Conservation (phyloP, 2,888 invertebrate genomes). For the Pterostichus madidus region DNA sequence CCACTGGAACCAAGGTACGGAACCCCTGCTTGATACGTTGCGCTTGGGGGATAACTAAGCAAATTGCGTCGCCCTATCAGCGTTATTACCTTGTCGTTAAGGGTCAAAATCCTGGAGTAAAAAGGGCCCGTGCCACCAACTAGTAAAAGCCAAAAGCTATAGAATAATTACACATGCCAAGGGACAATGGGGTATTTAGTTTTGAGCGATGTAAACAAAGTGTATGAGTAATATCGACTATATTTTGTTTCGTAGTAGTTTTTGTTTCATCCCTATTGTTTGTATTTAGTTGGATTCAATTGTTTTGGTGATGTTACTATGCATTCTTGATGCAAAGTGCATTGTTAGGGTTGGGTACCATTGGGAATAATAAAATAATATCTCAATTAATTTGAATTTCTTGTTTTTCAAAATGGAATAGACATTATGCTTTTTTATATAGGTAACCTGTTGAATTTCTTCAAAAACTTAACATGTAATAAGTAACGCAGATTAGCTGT, state of each 20-base stretch:
- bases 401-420: background rate
- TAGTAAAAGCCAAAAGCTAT: constrained; percentile 65
- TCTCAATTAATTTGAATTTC: background rate
- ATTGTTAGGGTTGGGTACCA: background rate
- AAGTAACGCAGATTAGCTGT: too few relatives aligned
- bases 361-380: constrained; percentile 3
- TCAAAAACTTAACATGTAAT: background rate
- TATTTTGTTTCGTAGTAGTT: constrained; percentile 45
- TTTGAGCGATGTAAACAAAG: constrained; percentile 62
- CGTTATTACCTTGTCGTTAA: constrained; percentile 26
- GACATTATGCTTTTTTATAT: background rate
- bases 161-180: constrained; percentile 63
- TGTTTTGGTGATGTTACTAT: constrained; percentile 13
- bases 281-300: background rate
- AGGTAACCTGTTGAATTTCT: background rate
- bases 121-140: constrained; percentile 63
- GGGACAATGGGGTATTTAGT: constrained; percentile 56
- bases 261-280: constrained; percentile 14
- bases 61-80: constrained; percentile 48
- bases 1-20: constrained; percentile 57
- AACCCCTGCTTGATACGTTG: constrained; percentile 49
- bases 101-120: constrained; percentile 15
- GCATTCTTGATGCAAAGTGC: background rate
- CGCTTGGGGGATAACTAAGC: constrained; percentile 54
- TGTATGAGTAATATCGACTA: constrained; percentile 9